Base-by-base conservation (phyloP, 2,113 vertebrate genomes). In the Corythornis madagascariensis region DNA sequence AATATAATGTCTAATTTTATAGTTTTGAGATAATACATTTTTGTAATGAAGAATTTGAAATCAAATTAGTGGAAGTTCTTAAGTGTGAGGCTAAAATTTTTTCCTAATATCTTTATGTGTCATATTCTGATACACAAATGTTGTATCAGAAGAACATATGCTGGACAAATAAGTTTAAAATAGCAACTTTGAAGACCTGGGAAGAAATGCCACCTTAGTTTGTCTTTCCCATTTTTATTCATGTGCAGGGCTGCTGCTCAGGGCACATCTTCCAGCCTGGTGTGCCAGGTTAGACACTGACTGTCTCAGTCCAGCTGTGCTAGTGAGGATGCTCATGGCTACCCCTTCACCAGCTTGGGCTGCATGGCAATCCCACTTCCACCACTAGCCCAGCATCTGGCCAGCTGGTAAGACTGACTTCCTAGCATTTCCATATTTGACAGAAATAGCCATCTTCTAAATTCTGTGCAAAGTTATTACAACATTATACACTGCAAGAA, bases 151-250 rank as follows among this genome's bases (percentile, higher is more conserved):
- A 87, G 86, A 79, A 40, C 10, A 77, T 20, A 29, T 15, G 16
- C 35, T 83, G 72, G 95, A 95, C 16, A 73, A 89, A 48, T 75
- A 72, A 13, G 19, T 76, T 94, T 80, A 92, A 95, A 93, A 67
- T 83, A 83, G 77, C 48, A 93, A 84, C 48, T 95, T 66, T 57
- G 59, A 69, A 61, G 28, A 74, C 33, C 50, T 78, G 53, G 25
- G n/a, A 71, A 81, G 24, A 33, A 45, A 35, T n/a, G 53, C 3
- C 16, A 33, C 14, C 26, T 72, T 28, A 45, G 25, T 64, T 59
- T 65, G 29, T 45, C 19, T 72, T 42, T 33, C 9, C 21, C 17
- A 20, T 31, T 84, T 73, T 79, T 40, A 81, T 50, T 15, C 2
- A 3, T 9, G 4, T 2, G 3, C 35, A 60, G 47, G 8, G 18